These are phyloP conservation scores for Gobius niger DNA, from an alignment of 2,113 vertebrate genomes.

Conservation along the genomic window DNA sequence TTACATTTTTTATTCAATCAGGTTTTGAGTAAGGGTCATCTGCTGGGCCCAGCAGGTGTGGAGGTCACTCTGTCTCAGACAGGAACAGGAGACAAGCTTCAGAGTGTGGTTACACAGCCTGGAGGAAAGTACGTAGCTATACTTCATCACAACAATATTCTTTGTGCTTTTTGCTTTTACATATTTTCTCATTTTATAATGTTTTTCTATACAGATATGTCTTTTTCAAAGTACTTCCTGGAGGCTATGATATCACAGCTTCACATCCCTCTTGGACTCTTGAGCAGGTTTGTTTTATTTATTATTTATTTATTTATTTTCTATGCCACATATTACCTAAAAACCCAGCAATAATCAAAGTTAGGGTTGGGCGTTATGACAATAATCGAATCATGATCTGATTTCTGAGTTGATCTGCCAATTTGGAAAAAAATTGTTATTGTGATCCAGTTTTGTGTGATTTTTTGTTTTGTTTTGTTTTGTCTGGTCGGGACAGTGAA, in stretches of 20 bases:
- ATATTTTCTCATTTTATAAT: not conserved
- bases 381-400: no score
- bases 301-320: not conserved
- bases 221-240: constrained; percentile 94
- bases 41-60: constrained; percentile 88
- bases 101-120: constrained; percentile 83
- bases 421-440: no score
- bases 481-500: no score
- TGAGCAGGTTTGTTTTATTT: constrained; percentile 81
- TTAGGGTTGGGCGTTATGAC: no score
- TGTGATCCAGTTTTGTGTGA: no score
- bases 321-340: constrained; percentile 2
- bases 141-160: no score
- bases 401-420: no score
- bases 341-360: constrained; percentile 28
- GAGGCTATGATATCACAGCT: constrained; percentile 90
- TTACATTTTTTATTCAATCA: constrained; percentile 48
- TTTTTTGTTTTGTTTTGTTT: no score
- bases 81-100: constrained; percentile 81
- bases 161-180: not conserved
- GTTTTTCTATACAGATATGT: constrained; percentile 79
- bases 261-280: constrained; percentile 90
- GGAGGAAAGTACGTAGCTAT: constrained; percentile 88
- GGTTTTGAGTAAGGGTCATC: constrained; percentile 94
- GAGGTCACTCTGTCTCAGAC: constrained; percentile 83